Evolutionary conservation across 2,888 invertebrate species (phyloP).

Genomic region (Tolmerus cingulatus): DNA sequence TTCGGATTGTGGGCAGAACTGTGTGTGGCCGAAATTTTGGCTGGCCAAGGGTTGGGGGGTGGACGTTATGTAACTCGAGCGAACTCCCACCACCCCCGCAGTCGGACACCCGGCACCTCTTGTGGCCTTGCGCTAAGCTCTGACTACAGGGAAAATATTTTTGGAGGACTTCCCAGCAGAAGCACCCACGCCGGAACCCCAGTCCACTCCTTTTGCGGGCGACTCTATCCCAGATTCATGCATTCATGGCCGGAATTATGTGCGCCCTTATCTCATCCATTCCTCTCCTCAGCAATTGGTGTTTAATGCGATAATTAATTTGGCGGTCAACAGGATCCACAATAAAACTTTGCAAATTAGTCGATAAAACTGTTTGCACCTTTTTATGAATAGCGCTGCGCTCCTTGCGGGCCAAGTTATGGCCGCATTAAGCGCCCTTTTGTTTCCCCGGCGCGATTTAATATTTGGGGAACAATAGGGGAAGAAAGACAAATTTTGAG

Average conservation of each 20-base stretch:
- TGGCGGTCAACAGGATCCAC: conserved; percentile 34
- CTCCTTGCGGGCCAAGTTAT: neutral
- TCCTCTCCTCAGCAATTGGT: conserved; percentile 37
- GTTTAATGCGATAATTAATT: conserved; percentile 44
- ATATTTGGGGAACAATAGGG: neutral
- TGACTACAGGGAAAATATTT: conserved; percentile 30
- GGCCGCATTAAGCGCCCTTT: neutral
- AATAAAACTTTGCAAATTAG: conserved; percentile 42
- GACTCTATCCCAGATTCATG: conserved; percentile 20
- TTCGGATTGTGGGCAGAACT: conserved; percentile 26
- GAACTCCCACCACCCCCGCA: neutral
- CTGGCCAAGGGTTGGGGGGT: neutral
- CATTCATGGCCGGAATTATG: conserved; percentile 25
- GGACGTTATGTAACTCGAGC: neutral
- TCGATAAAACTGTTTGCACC: conserved; percentile 29
- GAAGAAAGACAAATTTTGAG: neutral
- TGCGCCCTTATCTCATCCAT: conserved; percentile 36
- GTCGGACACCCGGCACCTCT: neutral
- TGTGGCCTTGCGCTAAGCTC: conserved; percentile 25
- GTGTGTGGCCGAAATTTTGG: conserved; percentile 1
- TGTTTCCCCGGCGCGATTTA: neutral
- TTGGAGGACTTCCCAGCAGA: conserved; percentile 14
- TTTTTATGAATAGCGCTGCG: conserved; percentile 7
- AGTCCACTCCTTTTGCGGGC: neutral
- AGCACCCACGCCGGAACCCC: neutral